Evolutionary conservation across 2,797 vertebrate species (phyloP).

Genomic region (Enoplosus armatus): DNA sequence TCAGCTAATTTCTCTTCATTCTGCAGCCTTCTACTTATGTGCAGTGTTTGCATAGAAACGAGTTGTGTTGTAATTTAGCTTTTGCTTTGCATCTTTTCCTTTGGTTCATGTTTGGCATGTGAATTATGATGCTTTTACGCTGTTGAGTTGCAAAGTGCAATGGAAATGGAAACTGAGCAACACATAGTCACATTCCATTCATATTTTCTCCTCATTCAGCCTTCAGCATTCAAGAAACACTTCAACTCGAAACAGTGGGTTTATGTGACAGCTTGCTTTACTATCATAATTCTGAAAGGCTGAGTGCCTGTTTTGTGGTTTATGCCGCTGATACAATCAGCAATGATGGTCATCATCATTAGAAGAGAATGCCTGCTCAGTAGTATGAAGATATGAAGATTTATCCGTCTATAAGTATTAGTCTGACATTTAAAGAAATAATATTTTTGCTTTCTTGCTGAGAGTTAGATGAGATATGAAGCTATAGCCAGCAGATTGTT

Average conservation of each 20-base stretch:
- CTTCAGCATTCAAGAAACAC: background rate
- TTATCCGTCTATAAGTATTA: too few relatives aligned
- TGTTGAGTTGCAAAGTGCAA: conserved; percentile 3
- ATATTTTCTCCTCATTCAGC: background rate
- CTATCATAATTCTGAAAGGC: too few relatives aligned
- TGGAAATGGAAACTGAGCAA: conserved; percentile 14
- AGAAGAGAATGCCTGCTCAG: background rate
- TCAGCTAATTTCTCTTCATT: background rate
- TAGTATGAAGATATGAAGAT: too few relatives aligned
- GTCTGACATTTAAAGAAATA: background rate
- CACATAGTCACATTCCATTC: background rate
- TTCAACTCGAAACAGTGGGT: background rate
- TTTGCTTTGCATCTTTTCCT: background rate
- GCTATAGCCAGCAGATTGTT: background rate
- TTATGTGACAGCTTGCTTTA: background rate
- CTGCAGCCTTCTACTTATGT: too few relatives aligned
- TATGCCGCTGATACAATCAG: background rate
- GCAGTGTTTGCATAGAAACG: background rate
- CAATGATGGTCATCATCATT: background rate
- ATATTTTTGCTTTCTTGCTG: background rate
- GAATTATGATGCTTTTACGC: background rate
- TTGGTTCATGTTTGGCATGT: background rate
- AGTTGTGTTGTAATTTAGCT: background rate
- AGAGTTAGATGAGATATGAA: background rate
- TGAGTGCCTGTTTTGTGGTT: background rate